These are phyloP conservation scores for Alfaro cultratus DNA, from an alignment of 2,797 vertebrate species.

Conservation along the genomic window DNA sequence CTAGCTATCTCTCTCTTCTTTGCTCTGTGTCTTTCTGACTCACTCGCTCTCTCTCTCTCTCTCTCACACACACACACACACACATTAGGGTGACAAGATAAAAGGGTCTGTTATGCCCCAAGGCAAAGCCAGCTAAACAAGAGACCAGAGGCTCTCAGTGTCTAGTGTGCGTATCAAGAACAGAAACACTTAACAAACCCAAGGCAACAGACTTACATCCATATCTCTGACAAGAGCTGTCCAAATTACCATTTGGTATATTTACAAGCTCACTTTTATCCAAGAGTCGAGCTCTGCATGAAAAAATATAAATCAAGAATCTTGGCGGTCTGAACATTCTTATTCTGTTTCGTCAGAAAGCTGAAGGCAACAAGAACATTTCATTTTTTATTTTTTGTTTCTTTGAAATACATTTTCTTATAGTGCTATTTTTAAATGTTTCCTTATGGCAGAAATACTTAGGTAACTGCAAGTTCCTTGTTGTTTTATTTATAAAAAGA, in stretches of 20 bases:
- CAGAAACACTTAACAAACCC: conserved; percentile 61
- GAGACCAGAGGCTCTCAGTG: conserved; percentile 66
- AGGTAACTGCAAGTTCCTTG: conserved; percentile 46
- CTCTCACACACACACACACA: conserved; percentile 39
- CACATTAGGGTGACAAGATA: conserved; percentile 77
- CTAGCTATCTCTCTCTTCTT: conserved; percentile 36
- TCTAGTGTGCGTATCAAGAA: conserved; percentile 44
- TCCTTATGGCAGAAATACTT: conserved; percentile 25
- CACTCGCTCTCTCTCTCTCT: neutral
- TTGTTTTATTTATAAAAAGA: conserved; percentile 9
- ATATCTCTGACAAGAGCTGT: conserved; percentile 33
- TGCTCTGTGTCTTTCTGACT: conserved; percentile 15
- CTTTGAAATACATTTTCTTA: conserved; percentile 54
- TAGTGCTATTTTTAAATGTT: conserved; percentile 67
- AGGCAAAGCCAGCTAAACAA: conserved; percentile 71
- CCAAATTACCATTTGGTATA: conserved; percentile 42
- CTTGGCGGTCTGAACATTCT: conserved; percentile 38
- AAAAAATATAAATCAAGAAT: conserved; percentile 35
- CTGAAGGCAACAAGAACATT: conserved; percentile 46
- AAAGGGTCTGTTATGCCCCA: conserved; percentile 73
- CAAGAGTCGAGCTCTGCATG: conserved; percentile 13
- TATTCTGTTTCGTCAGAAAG: conserved; percentile 54
- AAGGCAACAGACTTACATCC: conserved; percentile 27
- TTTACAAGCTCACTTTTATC: conserved; percentile 52
- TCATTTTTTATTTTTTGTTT: neutral